phyloP scores from a whole-genome alignment of 2,888 invertebrate genomes.

The Myopa testacea region DNA sequence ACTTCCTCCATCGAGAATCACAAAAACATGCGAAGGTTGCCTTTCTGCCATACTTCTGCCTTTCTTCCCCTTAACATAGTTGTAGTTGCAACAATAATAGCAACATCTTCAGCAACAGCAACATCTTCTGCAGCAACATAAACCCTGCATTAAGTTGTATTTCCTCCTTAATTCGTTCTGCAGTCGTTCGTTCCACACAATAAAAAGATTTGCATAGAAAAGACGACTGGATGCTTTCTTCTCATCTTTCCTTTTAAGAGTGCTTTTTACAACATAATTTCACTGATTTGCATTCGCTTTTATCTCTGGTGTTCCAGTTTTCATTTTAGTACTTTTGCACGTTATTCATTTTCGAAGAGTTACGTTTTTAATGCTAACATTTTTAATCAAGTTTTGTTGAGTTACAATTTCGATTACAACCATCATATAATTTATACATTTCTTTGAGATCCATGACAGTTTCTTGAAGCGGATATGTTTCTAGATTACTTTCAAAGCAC shows the following conservation, averaged over 20 bases:
- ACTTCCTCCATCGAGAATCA: too few relatives aligned
- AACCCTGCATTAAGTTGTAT: neutral
- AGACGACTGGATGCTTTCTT: neutral
- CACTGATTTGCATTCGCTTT: slow-evolving; percentile 23
- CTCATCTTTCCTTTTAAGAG: slow-evolving; percentile 2
- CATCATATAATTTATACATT: neutral
- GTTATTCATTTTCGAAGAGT: neutral
- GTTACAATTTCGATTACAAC: neutral
- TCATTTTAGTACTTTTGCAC: neutral
- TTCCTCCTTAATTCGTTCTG: slow-evolving; percentile 8
- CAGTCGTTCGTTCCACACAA: slow-evolving; percentile 6
- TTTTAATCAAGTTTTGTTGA: neutral
- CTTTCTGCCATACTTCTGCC: too few relatives aligned
- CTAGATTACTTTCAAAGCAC: too few relatives aligned
- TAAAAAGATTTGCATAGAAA: slow-evolving; percentile 16
- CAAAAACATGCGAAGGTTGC: too few relatives aligned
- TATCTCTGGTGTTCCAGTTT: slow-evolving; percentile 1
- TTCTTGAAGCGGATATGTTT: too few relatives aligned
- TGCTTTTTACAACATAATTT: slow-evolving; percentile 25
- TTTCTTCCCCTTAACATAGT: too few relatives aligned
- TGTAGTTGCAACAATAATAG: too few relatives aligned
- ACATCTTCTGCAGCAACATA: too few relatives aligned
- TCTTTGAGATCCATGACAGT: too few relatives aligned
- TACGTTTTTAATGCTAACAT: neutral
- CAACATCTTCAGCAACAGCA: too few relatives aligned